phyloP scores from a whole-genome alignment of 2,113 vertebrate species.

The Festucalex cinctus region DNA sequence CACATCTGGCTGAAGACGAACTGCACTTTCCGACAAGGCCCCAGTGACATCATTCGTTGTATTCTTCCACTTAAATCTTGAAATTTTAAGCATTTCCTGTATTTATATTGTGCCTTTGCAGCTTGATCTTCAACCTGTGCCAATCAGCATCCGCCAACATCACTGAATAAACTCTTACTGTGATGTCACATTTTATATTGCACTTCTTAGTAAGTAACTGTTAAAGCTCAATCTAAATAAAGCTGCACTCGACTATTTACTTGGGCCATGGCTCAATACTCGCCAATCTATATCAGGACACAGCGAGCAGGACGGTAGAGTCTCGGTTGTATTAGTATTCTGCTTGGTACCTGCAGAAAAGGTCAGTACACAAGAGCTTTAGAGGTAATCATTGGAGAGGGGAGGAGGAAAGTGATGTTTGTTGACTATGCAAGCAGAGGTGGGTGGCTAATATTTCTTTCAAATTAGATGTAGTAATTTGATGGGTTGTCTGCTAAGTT shows the following conservation, averaged over 20 bases:
- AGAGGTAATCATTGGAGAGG: slow-evolving; percentile 19
- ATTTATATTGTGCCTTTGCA: neutral
- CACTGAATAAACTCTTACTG: neutral
- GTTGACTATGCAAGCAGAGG: slow-evolving; percentile 9
- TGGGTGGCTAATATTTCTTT: slow-evolving; percentile 12
- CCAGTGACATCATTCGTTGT: no score
- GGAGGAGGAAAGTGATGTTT: slow-evolving; percentile 9
- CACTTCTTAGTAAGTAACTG: neutral
- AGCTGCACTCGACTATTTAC: neutral
- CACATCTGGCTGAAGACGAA: neutral
- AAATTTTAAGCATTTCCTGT: neutral
- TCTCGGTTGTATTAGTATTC: slow-evolving; percentile 44
- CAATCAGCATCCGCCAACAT: neutral
- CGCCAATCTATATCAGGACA: slow-evolving; percentile 19
- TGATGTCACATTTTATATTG: neutral
- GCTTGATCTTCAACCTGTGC: neutral
- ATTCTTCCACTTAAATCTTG: neutral
- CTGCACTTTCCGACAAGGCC: neutral
- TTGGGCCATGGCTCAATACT: slow-evolving; percentile 26
- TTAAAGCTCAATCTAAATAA: neutral
- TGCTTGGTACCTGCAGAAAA: slow-evolving; percentile 29
- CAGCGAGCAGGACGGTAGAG: slow-evolving; percentile 1
- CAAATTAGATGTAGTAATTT: slow-evolving; percentile 27
- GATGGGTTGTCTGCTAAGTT: slow-evolving; percentile 2
- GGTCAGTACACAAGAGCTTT: slow-evolving; percentile 26